These are phyloP conservation scores for Pristiophorus japonicus DNA, from an alignment of 2,113 vertebrate genomes.

Conservation along the genomic window DNA sequence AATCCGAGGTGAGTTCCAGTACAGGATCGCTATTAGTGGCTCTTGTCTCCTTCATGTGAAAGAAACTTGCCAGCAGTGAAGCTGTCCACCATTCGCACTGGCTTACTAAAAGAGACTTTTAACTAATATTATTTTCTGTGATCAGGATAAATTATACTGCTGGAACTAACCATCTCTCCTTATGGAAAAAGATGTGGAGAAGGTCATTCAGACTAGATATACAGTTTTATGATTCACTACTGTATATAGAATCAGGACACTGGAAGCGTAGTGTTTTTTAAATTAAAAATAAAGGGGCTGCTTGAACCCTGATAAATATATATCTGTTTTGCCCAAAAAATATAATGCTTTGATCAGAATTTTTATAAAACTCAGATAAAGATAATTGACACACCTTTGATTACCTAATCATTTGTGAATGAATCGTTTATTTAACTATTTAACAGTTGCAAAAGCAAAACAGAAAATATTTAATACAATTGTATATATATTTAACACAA, in stretches of 20 bases:
- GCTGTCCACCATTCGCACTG: constrained; percentile 56
- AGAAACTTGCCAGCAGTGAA: constrained; percentile 67
- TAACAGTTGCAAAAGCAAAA: not conserved
- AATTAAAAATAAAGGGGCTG: not conserved
- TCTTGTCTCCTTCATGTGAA: constrained; percentile 80
- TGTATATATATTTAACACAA: not conserved
- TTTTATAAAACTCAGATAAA: not conserved
- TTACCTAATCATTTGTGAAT: not conserved
- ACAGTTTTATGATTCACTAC: not conserved
- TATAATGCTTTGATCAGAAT: constrained; percentile 8
- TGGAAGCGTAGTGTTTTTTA: not conserved
- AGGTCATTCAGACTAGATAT: not conserved
- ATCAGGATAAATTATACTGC: constrained; percentile 33
- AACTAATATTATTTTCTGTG: constrained; percentile 33
- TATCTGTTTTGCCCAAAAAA: not conserved
- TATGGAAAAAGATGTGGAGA: not conserved
- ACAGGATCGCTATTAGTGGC: constrained; percentile 47
- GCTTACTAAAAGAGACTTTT: constrained; percentile 36
- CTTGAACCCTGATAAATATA: not conserved
- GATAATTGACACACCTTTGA: not conserved
- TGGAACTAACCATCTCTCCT: constrained; percentile 37
- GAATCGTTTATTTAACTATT: not conserved
- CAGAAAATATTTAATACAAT: not conserved
- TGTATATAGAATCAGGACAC: not conserved
- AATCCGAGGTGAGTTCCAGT: constrained; percentile 92